Conservation (phyloP, 35 echinoderm and acorn worm genomes). For the Acanthaster planci region DNA sequence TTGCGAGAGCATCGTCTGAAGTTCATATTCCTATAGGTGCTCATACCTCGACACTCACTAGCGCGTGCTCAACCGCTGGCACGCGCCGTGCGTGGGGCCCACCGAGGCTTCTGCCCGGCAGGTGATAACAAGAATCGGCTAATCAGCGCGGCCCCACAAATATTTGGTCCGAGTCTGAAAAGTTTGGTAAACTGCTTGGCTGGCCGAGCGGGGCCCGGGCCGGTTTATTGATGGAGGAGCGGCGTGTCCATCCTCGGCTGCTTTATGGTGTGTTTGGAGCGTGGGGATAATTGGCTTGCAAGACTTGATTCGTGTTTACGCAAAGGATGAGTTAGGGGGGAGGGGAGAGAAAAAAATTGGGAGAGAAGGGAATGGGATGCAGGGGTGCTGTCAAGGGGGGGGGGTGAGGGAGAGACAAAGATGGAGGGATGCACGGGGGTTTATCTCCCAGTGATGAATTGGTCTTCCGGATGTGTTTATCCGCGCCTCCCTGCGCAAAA, state of each 20-base stretch:
- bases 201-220: neutral
- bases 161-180: conserved; percentile 23
- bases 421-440: neutral
- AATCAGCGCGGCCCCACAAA: conserved; percentile 10
- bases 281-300: conserved; percentile 21
- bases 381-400: neutral
- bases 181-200: conserved; percentile 3
- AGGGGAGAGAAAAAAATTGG: no score
- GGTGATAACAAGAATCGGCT: neutral
- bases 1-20: neutral
- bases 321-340: conserved; percentile 12
- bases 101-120: neutral
- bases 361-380: no score
- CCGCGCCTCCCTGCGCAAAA: neutral
- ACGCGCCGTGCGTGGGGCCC: neutral
- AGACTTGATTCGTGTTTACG: conserved; percentile 17
- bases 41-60: neutral
- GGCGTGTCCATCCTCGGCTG: neutral
- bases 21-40: neutral
- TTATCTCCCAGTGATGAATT: neutral
- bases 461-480: neutral
- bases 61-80: neutral
- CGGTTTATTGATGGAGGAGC: conserved; percentile 6
- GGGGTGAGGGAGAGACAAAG: neutral
- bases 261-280: conserved; percentile 25